Conservation (phyloP, 2,888 invertebrate genomes). For the Melanargia galathea region DNA sequence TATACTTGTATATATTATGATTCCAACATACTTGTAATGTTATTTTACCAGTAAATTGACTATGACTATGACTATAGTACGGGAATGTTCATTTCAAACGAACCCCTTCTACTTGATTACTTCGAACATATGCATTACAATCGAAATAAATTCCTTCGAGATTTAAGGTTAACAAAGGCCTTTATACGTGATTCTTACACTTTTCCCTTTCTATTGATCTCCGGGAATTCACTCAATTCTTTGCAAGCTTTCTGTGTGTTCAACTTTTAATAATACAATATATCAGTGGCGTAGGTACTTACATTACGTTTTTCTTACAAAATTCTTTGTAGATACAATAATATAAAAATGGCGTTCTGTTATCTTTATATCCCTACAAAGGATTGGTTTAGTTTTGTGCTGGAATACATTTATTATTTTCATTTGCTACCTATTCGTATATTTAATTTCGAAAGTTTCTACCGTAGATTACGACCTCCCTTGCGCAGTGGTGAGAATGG, state of each 20-base stretch:
- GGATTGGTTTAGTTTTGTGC: not conserved
- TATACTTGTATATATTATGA: no score
- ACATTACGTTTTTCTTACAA: not conserved
- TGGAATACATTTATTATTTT: not conserved
- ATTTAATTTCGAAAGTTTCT: no score
- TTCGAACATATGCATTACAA: not conserved
- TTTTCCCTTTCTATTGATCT: conserved; percentile 11
- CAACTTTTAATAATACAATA: not conserved
- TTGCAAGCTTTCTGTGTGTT: conserved; percentile 3
- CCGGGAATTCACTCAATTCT: not conserved
- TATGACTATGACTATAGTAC: no score
- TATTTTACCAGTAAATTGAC: no score
- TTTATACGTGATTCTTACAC: conserved; percentile 4
- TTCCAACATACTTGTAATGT: no score
- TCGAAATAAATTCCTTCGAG: conserved; percentile 5
- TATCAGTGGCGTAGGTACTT: not conserved
- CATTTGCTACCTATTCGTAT: not conserved
- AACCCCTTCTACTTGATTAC: not conserved
- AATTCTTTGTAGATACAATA: not conserved
- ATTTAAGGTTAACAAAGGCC: not conserved
- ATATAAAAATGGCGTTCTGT: not conserved
- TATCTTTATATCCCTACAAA: not conserved
- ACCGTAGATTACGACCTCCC: no score
- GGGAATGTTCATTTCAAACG: not conserved
- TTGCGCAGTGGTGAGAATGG: no score